Percentiles rank a stretch among this genome's conserved stretches.
Conservation (phyloP, 1,140 invertebrate genomes). For the Pseudomyrmex gracilis region DNA sequence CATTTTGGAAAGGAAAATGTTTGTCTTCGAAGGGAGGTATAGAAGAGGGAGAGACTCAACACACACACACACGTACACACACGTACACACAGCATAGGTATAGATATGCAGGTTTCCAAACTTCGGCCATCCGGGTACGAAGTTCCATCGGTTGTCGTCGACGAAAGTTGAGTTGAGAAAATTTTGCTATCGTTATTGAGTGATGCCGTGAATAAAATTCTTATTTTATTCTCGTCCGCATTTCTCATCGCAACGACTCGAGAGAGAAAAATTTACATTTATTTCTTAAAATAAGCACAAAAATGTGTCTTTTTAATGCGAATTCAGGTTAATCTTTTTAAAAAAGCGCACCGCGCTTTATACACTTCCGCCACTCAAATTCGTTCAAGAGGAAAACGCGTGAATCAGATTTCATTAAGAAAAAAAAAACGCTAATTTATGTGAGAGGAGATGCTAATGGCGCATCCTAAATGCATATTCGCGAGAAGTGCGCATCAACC, state of each 20-base stretch:
- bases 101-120: slow-evolving; percentile 49
- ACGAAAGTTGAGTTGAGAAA: slow-evolving; percentile 33
- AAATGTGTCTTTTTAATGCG: too few species aligned
- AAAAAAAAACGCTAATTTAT: background rate
- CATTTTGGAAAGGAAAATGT: slow-evolving; percentile 53
- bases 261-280: background rate
- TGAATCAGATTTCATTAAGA: background rate
- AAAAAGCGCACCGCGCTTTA: too few species aligned
- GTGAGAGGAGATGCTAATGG: slow-evolving; percentile 6
- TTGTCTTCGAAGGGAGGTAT: slow-evolving; percentile 31
- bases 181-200: slow-evolving; percentile 48
- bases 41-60: too few species aligned
- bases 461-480: slow-evolving; percentile 11
- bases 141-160: slow-evolving; percentile 49
- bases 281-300: too few species aligned
- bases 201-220: slow-evolving; percentile 29
- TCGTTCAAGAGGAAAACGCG: too few species aligned
- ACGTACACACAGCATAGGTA: background rate
- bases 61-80: too few species aligned
- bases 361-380: too few species aligned
- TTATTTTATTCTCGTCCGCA: background rate
- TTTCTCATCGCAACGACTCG: slow-evolving; percentile 1
- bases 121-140: slow-evolving; percentile 44
- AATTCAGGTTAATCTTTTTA: too few species aligned
- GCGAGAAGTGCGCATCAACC: background rate